Percentiles rank a stretch among this genome's conserved stretches.
These are phyloP conservation scores for Neria commutata DNA, from an alignment of 2,888 invertebrate species.

Conservation along the genomic window DNA sequence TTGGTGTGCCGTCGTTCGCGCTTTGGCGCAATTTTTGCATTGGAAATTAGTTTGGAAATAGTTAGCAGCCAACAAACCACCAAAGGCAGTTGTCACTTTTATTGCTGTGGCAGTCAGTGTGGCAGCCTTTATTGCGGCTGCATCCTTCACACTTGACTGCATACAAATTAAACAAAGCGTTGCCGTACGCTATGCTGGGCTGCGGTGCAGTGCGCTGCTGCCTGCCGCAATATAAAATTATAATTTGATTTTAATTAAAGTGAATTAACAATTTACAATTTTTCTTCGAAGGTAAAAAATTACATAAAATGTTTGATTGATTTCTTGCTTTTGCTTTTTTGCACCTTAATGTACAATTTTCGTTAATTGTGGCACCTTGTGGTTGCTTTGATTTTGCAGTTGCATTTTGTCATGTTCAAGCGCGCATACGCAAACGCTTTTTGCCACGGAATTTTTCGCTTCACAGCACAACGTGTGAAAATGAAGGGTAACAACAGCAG, in stretches of 20 bases:
- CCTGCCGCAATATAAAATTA: slow-evolving; percentile 45
- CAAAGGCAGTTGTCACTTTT: slow-evolving; percentile 4
- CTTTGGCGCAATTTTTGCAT: neutral
- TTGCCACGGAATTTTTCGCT: too few species aligned
- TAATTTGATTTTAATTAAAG: slow-evolving; percentile 57
- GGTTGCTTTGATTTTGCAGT: neutral
- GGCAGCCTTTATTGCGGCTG: slow-evolving; percentile 31
- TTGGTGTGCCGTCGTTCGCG: neutral
- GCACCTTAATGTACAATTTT: neutral
- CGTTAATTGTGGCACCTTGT: neutral
- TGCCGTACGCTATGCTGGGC: neutral
- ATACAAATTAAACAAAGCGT: slow-evolving; percentile 48
- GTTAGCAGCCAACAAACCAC: too few species aligned
- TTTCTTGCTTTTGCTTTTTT: neutral
- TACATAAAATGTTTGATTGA: neutral
- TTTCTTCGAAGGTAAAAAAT: slow-evolving; percentile 11
- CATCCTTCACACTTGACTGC: slow-evolving; percentile 61
- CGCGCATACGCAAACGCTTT: neutral
- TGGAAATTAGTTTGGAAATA: slow-evolving; percentile 12
- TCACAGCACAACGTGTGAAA: neutral
- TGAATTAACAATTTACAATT: slow-evolving; percentile 48
- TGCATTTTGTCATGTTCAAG: neutral
- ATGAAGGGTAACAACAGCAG: too few species aligned
- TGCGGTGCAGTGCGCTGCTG: slow-evolving; percentile 10
- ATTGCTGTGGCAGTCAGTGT: neutral